Evolutionary conservation across 1,140 invertebrate species (phyloP).

Genomic region (Ips typographus): DNA sequence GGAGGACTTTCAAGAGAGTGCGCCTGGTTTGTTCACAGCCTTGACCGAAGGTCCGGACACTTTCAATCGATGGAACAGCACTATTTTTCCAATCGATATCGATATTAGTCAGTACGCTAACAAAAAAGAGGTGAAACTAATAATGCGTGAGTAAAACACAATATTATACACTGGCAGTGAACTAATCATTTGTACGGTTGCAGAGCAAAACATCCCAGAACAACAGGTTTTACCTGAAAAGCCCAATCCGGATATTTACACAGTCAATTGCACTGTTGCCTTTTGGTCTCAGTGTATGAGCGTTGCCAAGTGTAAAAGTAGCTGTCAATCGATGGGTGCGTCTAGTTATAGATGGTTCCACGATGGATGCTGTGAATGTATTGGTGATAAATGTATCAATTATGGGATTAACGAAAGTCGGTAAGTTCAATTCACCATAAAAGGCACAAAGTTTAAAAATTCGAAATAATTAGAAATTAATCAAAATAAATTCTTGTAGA

Average conservation of each 20-base stretch:
- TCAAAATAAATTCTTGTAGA: neutral
- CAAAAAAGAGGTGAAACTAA: slow-evolving; percentile 69
- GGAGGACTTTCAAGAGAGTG: slow-evolving; percentile 79
- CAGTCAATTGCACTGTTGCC: slow-evolving; percentile 89
- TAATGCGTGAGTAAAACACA: slow-evolving; percentile 62
- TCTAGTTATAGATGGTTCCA: slow-evolving; percentile 88
- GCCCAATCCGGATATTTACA: slow-evolving; percentile 63
- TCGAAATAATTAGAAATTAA: neutral
- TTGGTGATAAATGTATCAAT: slow-evolving; percentile 86
- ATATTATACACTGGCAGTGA: neutral
- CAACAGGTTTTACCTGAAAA: slow-evolving; percentile 62
- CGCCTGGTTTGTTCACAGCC: slow-evolving; percentile 79
- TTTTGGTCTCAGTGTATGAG: slow-evolving; percentile 91
- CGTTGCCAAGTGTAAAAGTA: slow-evolving; percentile 79
- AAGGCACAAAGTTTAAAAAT: neutral
- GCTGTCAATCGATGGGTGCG: slow-evolving; percentile 73
- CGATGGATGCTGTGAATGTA: slow-evolving; percentile 93
- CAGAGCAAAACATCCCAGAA: slow-evolving; percentile 61
- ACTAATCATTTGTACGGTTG: slow-evolving; percentile 35
- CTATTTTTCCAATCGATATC: slow-evolving; percentile 76
- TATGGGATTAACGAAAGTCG: slow-evolving; percentile 89
- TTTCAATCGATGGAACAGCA: slow-evolving; percentile 73
- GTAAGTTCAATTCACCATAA: slow-evolving; percentile 45
- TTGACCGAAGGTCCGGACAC: slow-evolving; percentile 77
- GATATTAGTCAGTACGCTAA: slow-evolving; percentile 51